Percentiles rank a stretch among this genome's conserved stretches.
Evolutionary conservation across 2,113 vertebrate genomes (phyloP).

Genomic region (Oxyruncus cristatus): DNA sequence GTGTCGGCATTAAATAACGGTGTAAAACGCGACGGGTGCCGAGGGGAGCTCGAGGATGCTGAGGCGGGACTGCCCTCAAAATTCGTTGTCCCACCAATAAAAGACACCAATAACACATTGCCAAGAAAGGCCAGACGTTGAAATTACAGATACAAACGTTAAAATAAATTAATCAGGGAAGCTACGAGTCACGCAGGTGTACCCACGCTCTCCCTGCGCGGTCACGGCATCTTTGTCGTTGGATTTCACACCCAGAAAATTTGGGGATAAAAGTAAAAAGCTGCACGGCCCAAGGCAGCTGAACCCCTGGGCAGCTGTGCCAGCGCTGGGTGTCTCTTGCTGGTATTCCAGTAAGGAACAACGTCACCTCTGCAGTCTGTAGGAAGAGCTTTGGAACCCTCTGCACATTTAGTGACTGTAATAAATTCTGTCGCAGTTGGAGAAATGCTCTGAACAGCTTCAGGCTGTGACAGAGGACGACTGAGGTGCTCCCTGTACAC

Average conservation of each 20-base stretch:
- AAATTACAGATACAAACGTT: background rate
- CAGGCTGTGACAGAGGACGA: fast-evolving
- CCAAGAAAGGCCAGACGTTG: background rate
- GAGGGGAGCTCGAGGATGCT: background rate
- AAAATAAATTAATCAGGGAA: background rate
- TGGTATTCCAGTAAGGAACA: background rate
- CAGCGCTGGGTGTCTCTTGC: fast-evolving
- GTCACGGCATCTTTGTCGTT: fast-evolving
- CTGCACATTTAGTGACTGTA: fast-evolving
- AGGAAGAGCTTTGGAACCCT: background rate
- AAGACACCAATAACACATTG: fast-evolving
- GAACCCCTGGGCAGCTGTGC: background rate
- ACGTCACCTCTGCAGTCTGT: fast-evolving
- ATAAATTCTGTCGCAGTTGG: background rate
- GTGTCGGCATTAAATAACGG: background rate
- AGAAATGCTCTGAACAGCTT: background rate
- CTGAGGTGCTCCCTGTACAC: fast-evolving
- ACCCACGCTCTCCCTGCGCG: fast-evolving
- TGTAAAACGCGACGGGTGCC: background rate
- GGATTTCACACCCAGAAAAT: no score
- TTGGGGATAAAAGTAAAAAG: background rate
- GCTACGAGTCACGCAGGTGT: fast-evolving
- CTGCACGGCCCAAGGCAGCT: fast-evolving
- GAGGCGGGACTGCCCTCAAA: background rate
- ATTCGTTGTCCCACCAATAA: fast-evolving